phyloP scores from a whole-genome alignment of 2,888 invertebrate genomes.

The Thera obeliscata region DNA sequence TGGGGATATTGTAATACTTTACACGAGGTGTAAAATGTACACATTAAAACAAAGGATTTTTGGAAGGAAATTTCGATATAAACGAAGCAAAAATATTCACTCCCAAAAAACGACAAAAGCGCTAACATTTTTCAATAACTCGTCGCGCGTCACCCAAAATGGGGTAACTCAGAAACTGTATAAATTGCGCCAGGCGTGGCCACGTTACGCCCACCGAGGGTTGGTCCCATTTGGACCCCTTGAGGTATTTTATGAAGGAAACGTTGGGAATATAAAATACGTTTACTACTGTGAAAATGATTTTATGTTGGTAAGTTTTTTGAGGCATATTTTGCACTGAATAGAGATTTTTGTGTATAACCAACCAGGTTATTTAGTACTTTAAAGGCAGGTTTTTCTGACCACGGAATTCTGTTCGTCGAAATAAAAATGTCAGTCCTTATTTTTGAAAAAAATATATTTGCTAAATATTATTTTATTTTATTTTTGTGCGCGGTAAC shows the following conservation, averaged over 20 bases:
- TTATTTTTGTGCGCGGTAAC: too few species aligned
- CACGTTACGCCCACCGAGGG: constrained; percentile 38
- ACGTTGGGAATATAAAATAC: constrained; percentile 37
- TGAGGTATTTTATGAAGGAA: constrained; percentile 39
- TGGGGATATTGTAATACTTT: too few species aligned
- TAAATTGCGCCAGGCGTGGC: constrained; percentile 54
- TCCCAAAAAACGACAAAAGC: constrained; percentile 4
- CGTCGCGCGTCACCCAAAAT: constrained; percentile 40
- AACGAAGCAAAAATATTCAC: constrained; percentile 5
- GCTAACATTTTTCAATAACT: constrained; percentile 32
- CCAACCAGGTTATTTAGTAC: too few species aligned
- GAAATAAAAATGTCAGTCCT: too few species aligned
- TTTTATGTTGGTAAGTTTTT: constrained; percentile 1
- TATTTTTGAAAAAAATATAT: too few species aligned
- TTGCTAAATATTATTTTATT: too few species aligned
- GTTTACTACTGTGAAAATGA: constrained; percentile 15
- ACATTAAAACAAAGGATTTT: too few species aligned
- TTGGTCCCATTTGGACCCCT: constrained; percentile 30
- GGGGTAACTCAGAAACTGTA: constrained; percentile 50
- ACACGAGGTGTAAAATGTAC: too few species aligned
- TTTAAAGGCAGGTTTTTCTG: too few species aligned
- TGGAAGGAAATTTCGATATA: neutral
- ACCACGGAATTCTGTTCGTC: too few species aligned
- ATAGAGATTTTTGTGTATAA: neutral
- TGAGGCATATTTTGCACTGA: neutral